Percentiles rank a stretch among this genome's conserved stretches.
Evolutionary conservation across 1,140 invertebrate species (phyloP).

Genomic region (Ceratina japonica): DNA sequence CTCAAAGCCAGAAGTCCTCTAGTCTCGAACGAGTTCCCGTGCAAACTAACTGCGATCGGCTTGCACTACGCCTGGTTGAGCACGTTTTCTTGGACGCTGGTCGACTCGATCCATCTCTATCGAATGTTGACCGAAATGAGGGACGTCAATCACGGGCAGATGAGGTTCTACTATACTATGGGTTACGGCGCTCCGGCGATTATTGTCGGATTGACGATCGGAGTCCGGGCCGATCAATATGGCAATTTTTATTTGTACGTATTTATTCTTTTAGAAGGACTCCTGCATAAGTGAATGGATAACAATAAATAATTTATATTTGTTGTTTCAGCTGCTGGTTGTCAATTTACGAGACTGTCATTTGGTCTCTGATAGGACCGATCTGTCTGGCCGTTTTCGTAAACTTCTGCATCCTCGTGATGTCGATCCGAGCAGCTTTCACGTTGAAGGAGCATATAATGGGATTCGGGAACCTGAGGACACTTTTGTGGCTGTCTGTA

Average conservation of each 20-base stretch:
- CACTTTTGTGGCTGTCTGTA: constrained; percentile 90
- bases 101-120: constrained; percentile 95
- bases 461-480: constrained; percentile 93
- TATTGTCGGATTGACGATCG: constrained; percentile 93
- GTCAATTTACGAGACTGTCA: constrained; percentile 93
- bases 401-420: constrained; percentile 89
- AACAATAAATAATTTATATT: not conserved
- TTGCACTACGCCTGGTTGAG: constrained; percentile 96
- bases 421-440: constrained; percentile 93
- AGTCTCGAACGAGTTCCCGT: constrained; percentile 90
- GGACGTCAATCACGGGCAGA: constrained; percentile 96
- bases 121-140: constrained; percentile 97
- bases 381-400: constrained; percentile 88
- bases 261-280: not conserved
- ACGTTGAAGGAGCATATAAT: constrained; percentile 93
- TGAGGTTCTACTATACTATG: constrained; percentile 96
- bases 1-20: constrained; percentile 88
- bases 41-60: constrained; percentile 94
- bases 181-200: constrained; percentile 97
- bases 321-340: constrained; percentile 92
- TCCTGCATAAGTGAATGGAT: not conserved
- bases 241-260: constrained; percentile 96
- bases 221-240: constrained; percentile 96
- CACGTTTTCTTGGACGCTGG: constrained; percentile 94
- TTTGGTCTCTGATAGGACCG: constrained; percentile 95